Evolutionary conservation across 1,140 invertebrate species (phyloP), one percentile per base, ranked within the genome.

Genomic region (Drosophila sturtevanti): DNA sequence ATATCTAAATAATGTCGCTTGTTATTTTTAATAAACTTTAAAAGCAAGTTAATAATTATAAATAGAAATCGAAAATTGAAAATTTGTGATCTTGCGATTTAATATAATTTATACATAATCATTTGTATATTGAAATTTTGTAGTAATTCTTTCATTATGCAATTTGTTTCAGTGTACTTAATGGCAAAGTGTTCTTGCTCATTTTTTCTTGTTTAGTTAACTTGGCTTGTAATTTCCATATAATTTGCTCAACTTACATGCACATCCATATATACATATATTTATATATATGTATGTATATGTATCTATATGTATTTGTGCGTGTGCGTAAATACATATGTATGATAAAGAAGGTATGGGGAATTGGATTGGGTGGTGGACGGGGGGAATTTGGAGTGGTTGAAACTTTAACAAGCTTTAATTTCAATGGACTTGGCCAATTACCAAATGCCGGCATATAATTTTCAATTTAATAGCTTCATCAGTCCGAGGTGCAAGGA

Each of bases 381-480:
- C 5, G 1, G 2, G 16, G 38, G 7, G n/a, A 6, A 41, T 12
- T 38, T 35, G 52, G 65, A 18, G 41, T 35, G 37, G n/a, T n/a
- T 12, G 38, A 61, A 63, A 22, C 52, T 41, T 64, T 52, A 87
- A 71, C 58, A 68, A 74, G 79, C 56, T 52, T 73, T 79, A 87
- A 80, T 89, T 80, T 60, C 80, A 80, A 59, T 72, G 60, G 73
- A 84, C 77, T 89, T 77, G 76, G 79, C 77, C 84, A 89, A 87
- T 82, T 84, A 84, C 68, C 69, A 63, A 84, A 65, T 74, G 68
- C 63, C 48, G 70, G 52, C 61, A 77, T 77, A 80, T 89, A 89
- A 87, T 89, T 89, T 89, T 84, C 73, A 68, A 89, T 89, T 87
- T 89, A 87, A 87, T 89, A 81, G 79, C 84, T 87, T 87, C 84